Conservation (phyloP, 2,113 vertebrate species). For the Saccopteryx leptura region DNA sequence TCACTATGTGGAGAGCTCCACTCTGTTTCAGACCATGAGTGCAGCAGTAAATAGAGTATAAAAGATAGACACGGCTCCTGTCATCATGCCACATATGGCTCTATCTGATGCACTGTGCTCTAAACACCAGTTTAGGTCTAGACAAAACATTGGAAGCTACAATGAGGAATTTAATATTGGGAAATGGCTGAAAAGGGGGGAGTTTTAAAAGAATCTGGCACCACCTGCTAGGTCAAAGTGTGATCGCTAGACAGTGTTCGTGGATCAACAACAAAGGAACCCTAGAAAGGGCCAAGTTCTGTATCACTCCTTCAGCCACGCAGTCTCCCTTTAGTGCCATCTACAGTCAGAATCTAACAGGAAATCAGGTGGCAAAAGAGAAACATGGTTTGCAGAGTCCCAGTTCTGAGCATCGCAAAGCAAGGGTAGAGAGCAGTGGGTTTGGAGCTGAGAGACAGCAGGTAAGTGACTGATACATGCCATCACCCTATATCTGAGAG, state of each 20-base stretch:
- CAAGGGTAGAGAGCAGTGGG: background rate
- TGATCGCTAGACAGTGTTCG: background rate
- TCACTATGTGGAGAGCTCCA: background rate
- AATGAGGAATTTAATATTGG: background rate
- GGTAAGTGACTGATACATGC: background rate
- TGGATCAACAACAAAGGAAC: background rate
- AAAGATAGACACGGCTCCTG: background rate
- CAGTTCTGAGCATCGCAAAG: background rate
- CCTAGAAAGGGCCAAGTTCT: rapidly evolving
- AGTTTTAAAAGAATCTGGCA: background rate
- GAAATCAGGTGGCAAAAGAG: background rate
- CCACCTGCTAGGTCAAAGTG: background rate
- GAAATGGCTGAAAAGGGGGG: background rate
- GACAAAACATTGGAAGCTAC: background rate
- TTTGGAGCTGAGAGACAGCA: background rate
- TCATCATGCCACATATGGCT: background rate
- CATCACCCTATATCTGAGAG: background rate
- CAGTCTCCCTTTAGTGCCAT: background rate
- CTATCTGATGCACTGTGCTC: background rate
- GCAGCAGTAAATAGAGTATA: background rate
- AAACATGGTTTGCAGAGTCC: background rate
- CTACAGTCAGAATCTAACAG: background rate
- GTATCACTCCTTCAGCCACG: background rate
- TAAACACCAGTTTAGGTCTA: background rate
- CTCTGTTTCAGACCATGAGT: background rate